Conservation (phyloP, 2,797 vertebrate species). For the Eupleurogrammus muticus region DNA sequence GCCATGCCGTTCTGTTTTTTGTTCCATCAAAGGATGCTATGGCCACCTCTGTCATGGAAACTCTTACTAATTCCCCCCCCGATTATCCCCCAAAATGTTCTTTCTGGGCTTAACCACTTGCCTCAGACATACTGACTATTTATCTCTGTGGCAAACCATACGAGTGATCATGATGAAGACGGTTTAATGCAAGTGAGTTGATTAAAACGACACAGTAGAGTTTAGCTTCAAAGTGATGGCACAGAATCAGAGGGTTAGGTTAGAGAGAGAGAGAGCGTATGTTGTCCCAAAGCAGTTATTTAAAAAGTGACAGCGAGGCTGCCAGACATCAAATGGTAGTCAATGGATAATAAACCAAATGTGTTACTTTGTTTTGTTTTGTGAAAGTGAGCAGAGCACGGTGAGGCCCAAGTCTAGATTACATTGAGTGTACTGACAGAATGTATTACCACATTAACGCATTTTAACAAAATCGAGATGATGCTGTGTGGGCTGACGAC, state of each 20-base stretch:
- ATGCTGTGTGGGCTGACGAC: slow-evolving; percentile 6
- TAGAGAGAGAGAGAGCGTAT: slow-evolving; percentile 49
- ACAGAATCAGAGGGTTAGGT: slow-evolving; percentile 39
- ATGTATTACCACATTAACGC: slow-evolving; percentile 22
- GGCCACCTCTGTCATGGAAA: slow-evolving; percentile 83
- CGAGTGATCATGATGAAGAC: slow-evolving; percentile 71
- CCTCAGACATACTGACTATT: slow-evolving; percentile 65
- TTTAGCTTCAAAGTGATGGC: slow-evolving; percentile 63
- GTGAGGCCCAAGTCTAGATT: slow-evolving; percentile 45
- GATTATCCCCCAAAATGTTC: slow-evolving; percentile 60
- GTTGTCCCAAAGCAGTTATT: slow-evolving; percentile 44
- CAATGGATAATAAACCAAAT: slow-evolving; percentile 37
- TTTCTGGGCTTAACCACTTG: slow-evolving; percentile 62
- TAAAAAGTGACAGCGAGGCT: slow-evolving; percentile 39
- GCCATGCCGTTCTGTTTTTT: slow-evolving; percentile 63
- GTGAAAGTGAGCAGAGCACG: slow-evolving; percentile 28
- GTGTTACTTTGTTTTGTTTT: slow-evolving; percentile 38
- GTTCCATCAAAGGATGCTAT: slow-evolving; percentile 63
- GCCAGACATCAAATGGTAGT: slow-evolving; percentile 42
- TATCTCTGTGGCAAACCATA: slow-evolving; percentile 72
- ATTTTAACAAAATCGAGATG: slow-evolving; percentile 18
- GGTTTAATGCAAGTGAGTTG: slow-evolving; percentile 58
- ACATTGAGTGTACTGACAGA: slow-evolving; percentile 35
- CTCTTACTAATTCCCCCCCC: slow-evolving; percentile 71
- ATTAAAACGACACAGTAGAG: slow-evolving; percentile 58